These are phyloP conservation scores for Malacoraja senta DNA, from an alignment of 2,797 vertebrate genomes.

Conservation along the genomic window DNA sequence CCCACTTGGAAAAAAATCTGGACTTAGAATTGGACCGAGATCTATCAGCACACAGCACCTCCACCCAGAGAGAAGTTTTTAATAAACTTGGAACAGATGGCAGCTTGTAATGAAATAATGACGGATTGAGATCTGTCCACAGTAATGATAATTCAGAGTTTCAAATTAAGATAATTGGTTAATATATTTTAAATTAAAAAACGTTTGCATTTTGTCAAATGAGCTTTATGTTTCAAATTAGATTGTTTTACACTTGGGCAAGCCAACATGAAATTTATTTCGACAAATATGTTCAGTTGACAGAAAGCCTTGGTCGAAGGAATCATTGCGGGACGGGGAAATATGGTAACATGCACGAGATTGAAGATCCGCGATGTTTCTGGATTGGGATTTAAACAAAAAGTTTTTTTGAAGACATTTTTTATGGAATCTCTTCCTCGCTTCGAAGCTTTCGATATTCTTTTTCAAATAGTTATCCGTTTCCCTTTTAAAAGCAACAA, in stretches of 20 bases:
- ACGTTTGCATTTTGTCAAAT: conserved; percentile 31
- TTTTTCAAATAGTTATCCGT: background rate
- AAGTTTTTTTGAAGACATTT: background rate
- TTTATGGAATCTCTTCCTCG: background rate
- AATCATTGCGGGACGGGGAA: background rate
- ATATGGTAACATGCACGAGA: background rate
- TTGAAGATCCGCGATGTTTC: background rate
- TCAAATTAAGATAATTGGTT: conserved; percentile 35
- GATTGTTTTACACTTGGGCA: conserved; percentile 27
- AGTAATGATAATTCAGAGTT: conserved; percentile 24
- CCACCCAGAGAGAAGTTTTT: background rate
- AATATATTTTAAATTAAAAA: conserved; percentile 31
- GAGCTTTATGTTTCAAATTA: background rate
- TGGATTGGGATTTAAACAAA: background rate
- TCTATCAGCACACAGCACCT: background rate
- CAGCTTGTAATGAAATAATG: conserved; percentile 32
- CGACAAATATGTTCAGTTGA: background rate
- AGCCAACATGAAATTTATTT: conserved; percentile 10
- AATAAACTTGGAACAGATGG: conserved; percentile 35
- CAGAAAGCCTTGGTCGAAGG: background rate
- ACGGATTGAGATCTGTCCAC: background rate
- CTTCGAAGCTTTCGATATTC: background rate
- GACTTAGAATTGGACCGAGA: background rate
- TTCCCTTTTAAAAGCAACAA: background rate
- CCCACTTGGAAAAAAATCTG: background rate